A percentile compares a stretch with the other conserved stretches of the same genome.
Conservation (phyloP, 2,888 invertebrate species). For the Thymelicus sylvestris region DNA sequence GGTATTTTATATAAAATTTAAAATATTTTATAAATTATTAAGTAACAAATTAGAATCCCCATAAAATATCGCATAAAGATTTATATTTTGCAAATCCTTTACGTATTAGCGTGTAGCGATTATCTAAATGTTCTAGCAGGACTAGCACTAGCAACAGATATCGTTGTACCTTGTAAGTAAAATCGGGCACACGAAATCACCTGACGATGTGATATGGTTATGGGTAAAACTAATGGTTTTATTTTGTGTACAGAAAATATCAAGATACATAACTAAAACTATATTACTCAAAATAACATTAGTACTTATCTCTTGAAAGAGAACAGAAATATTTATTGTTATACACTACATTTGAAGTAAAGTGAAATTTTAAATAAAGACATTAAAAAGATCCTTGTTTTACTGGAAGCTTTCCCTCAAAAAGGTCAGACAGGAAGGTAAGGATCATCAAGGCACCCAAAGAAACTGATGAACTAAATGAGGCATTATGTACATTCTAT, state of each 20-base stretch:
- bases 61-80: constrained; percentile 39
- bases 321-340: constrained; percentile 81
- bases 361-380: constrained; percentile 82
- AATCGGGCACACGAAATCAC: constrained; percentile 77
- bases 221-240: constrained; percentile 75
- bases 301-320: constrained; percentile 72
- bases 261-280: constrained; percentile 60
- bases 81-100: constrained; percentile 40
- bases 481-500: too few relatives aligned
- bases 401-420: background rate
- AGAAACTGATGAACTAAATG: too few relatives aligned
- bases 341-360: constrained; percentile 71
- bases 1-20: constrained; percentile 36
- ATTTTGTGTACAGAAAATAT: constrained; percentile 78
- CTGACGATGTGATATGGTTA: constrained; percentile 81
- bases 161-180: constrained; percentile 60
- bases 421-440: background rate
- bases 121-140: constrained; percentile 30
- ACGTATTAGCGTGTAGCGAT: constrained; percentile 40
- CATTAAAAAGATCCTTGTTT: constrained; percentile 44
- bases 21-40: constrained; percentile 31
- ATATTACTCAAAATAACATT: constrained; percentile 57
- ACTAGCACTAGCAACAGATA: constrained; percentile 40
- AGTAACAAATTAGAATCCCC: constrained; percentile 25
- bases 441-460: too few relatives aligned